Conservation (phyloP, 2,888 invertebrate genomes). For the Formica aserva region DNA sequence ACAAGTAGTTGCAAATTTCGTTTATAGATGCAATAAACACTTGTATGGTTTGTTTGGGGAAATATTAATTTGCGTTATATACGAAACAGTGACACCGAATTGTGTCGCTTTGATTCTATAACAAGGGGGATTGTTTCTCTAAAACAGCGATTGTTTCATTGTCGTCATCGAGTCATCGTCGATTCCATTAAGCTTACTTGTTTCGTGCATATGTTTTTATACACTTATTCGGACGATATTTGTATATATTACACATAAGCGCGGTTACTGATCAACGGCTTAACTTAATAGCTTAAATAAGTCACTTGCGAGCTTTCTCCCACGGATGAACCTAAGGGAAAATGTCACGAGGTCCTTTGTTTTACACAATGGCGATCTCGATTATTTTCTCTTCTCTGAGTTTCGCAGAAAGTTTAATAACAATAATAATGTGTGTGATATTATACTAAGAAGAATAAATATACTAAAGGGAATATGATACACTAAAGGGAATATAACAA, state of each 20-base stretch:
- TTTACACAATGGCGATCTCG: not conserved
- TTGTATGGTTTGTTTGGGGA: conserved; percentile 39
- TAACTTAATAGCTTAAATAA: not conserved
- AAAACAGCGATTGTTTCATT: conserved; percentile 18
- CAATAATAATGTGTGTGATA: not conserved
- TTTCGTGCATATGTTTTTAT: not conserved
- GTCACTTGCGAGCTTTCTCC: not conserved
- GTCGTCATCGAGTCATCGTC: not conserved
- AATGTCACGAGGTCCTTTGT: not conserved
- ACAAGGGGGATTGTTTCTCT: conserved; percentile 16
- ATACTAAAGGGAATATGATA: not conserved
- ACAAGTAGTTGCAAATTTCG: conserved; percentile 70
- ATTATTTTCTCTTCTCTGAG: conserved; percentile 6
- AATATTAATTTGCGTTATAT: conserved; percentile 41
- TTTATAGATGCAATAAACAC: conserved; percentile 46
- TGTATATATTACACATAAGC: not conserved
- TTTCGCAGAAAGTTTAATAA: not conserved
- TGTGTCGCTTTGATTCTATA: conserved; percentile 25
- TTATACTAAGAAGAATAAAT: too few relatives aligned
- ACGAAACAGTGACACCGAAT: not conserved
- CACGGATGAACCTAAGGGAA: not conserved
- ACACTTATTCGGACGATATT: not conserved
- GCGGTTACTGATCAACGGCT: not conserved
- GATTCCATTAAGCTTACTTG: not conserved
- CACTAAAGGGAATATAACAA: not conserved